These are phyloP conservation scores for Porphyrio hochstetteri DNA, from an alignment of 2,113 vertebrate genomes.

Conservation along the genomic window DNA sequence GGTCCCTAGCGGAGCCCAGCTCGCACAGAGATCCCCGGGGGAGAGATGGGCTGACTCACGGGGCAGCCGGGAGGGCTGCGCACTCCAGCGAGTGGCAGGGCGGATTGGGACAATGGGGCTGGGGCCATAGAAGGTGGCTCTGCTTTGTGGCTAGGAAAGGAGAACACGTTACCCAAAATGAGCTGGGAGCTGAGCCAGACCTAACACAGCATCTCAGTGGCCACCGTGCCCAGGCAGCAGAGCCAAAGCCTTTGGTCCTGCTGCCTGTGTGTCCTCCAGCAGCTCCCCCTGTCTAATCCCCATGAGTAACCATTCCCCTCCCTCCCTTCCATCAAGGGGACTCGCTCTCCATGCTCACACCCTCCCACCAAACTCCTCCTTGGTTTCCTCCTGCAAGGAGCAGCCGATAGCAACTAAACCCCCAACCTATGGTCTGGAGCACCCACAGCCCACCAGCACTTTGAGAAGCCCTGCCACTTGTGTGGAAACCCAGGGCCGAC, in stretches of 20 bases:
- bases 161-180: neutral
- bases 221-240: rapidly evolving
- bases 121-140: conserved; percentile 81
- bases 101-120: conserved; percentile 77
- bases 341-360: neutral
- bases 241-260: neutral
- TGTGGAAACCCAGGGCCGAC: rapidly evolving
- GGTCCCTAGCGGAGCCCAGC: neutral
- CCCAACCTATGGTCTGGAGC: neutral
- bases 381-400: neutral
- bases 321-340: neutral
- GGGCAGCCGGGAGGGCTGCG: conserved; percentile 80
- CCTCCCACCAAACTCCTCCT: neutral
- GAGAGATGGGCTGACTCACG: conserved; percentile 70
- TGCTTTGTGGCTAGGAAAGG: conserved; percentile 78
- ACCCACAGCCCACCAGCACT: rapidly evolving
- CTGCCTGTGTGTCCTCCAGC: neutral
- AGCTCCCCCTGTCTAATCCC: neutral
- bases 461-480: neutral
- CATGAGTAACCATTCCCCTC: neutral
- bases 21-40: rapidly evolving
- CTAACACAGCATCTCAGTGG: neutral
- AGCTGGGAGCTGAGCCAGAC: neutral
- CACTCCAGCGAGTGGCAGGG: conserved; percentile 83
- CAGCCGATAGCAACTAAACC: neutral